Conservation (phyloP, 1,140 invertebrate species). For the Drosophila repleta region DNA sequence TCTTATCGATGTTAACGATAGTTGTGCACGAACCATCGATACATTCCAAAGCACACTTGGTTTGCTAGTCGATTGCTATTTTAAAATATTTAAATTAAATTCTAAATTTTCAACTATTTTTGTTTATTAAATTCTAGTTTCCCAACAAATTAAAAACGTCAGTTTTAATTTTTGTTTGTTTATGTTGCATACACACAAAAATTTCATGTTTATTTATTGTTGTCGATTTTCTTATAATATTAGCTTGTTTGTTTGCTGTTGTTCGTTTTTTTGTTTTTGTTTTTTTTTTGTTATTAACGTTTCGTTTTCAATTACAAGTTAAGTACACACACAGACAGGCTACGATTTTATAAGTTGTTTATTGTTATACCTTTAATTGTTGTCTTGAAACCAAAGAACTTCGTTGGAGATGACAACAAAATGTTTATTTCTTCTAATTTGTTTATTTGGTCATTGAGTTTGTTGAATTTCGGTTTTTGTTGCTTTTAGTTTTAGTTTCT, state of each 20-base stretch:
- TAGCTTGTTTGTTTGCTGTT: conserved; percentile 44
- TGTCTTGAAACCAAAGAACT: conserved; percentile 72
- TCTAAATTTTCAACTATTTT: not conserved
- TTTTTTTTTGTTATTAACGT: conserved; percentile 31
- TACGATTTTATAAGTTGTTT: conserved; percentile 20
- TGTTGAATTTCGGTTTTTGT: conserved; percentile 26
- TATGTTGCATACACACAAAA: conserved; percentile 74
- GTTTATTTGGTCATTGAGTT: conserved; percentile 50
- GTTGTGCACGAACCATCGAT: conserved; percentile 13
- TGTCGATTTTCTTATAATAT: conserved; percentile 53
- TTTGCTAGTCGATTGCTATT: not conserved
- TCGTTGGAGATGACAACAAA: conserved; percentile 51
- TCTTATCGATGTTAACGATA: conserved; percentile 1
- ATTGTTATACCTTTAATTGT: conserved; percentile 27
- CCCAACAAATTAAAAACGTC: conserved; percentile 2
- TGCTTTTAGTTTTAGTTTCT: conserved; percentile 35
- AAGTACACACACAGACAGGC: conserved; percentile 19
- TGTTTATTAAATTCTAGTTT: not conserved
- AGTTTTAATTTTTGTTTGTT: conserved; percentile 1
- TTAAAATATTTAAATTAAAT: not conserved
- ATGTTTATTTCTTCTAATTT: conserved; percentile 43
- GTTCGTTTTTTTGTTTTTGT: conserved; percentile 32
- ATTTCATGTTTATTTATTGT: conserved; percentile 67
- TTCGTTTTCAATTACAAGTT: conserved; percentile 47
- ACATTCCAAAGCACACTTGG: no score